Percentiles rank a stretch among this genome's conserved stretches.
These are phyloP conservation scores for Panurus biarmicus DNA, from an alignment of 2,113 vertebrate species.

Conservation along the genomic window DNA sequence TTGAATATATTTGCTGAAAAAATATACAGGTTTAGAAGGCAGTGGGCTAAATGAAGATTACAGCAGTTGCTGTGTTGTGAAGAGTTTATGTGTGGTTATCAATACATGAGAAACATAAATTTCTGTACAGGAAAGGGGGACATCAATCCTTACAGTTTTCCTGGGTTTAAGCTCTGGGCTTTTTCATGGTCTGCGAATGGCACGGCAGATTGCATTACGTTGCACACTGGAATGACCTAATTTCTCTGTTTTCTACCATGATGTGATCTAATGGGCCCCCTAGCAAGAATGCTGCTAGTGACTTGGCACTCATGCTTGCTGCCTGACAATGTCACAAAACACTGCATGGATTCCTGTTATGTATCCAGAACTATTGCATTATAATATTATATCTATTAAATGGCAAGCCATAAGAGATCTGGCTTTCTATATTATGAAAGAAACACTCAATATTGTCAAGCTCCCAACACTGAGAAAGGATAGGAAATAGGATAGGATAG, in stretches of 20 bases:
- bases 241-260: slow-evolving; percentile 3
- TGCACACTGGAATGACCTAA: background rate
- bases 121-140: background rate
- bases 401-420: background rate
- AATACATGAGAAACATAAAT: background rate
- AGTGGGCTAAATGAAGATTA: background rate
- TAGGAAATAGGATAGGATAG: background rate
- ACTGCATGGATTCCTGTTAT: background rate
- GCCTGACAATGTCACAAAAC: background rate
- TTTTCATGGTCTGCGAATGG: background rate
- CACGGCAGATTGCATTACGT: background rate
- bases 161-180: background rate
- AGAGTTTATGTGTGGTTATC: background rate
- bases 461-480: background rate
- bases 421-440: background rate
- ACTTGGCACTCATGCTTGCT: background rate
- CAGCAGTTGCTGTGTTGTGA: background rate
- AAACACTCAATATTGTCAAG: background rate
- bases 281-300: background rate
- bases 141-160: background rate
- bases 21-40: background rate
- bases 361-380: background rate
- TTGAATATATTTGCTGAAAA: background rate
- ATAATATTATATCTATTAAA: background rate
- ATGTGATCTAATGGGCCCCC: slow-evolving; percentile 4